phyloP scores from a whole-genome alignment of 2,113 vertebrate species.

The Condylura cristata region DNA sequence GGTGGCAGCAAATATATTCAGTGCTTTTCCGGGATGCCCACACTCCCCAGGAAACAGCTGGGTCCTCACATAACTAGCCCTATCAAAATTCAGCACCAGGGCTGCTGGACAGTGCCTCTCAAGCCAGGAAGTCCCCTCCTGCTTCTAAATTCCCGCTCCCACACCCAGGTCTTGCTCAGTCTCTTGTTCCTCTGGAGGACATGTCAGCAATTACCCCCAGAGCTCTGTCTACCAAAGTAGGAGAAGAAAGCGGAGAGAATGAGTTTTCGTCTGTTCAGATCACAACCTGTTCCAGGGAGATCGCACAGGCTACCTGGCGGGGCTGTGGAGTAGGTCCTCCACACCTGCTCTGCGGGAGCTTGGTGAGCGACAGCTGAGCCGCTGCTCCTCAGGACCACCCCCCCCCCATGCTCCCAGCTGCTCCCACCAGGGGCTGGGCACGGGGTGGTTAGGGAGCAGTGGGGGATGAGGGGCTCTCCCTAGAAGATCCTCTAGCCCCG shows the following conservation, averaged over 20 bases:
- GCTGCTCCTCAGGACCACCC: not conserved
- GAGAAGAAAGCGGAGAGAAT: not conserved
- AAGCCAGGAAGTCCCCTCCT: rapidly evolving
- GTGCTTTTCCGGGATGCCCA: not conserved
- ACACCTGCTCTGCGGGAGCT: not conserved
- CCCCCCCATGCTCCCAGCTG: not conserved
- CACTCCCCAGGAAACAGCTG: not conserved
- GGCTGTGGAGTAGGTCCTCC: not conserved
- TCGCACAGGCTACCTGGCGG: not conserved
- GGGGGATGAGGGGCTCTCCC: not conserved
- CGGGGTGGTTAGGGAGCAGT: rapidly evolving
- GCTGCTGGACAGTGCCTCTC: not conserved
- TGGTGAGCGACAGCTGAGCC: not conserved
- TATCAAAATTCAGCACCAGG: not conserved
- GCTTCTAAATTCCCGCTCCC: not conserved
- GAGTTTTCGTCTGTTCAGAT: not conserved
- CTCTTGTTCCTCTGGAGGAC: not conserved
- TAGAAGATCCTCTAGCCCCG: not conserved
- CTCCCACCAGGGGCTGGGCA: not conserved
- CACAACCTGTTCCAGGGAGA: not conserved
- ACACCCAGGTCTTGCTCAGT: rapidly evolving
- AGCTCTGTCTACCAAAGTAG: not conserved
- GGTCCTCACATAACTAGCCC: not conserved
- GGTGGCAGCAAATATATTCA: rapidly evolving
- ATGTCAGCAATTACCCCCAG: not conserved